Evolutionary conservation across 2,797 vertebrate species (phyloP).

Genomic region (Coreius guichenoti): DNA sequence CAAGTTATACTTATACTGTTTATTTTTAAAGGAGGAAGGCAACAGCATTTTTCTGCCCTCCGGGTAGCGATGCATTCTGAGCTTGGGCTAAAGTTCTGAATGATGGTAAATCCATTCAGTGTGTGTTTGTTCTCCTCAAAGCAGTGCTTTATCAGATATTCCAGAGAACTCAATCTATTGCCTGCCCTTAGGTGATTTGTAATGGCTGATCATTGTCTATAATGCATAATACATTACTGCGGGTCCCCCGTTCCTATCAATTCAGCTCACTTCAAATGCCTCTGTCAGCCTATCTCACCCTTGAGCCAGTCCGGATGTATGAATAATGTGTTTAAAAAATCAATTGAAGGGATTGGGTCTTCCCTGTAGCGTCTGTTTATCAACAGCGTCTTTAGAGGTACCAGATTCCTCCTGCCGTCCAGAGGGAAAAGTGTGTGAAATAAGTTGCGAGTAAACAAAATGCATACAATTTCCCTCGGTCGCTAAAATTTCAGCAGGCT

Average conservation of each 20-base stretch:
- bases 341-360: constrained; percentile 64
- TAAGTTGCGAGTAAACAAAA: constrained; percentile 40
- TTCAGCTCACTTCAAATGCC: constrained; percentile 59
- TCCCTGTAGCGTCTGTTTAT: constrained; percentile 65
- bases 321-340: constrained; percentile 67
- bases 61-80: constrained; percentile 57
- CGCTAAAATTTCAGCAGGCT: constrained; percentile 14
- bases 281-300: constrained; percentile 57
- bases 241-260: constrained; percentile 53
- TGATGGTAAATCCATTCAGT: constrained; percentile 64
- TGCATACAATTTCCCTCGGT: constrained; percentile 32
- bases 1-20: constrained; percentile 58
- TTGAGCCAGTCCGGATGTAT: constrained; percentile 65
- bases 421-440: constrained; percentile 43
- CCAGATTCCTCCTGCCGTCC: constrained; percentile 55
- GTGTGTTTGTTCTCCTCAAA: constrained; percentile 67
- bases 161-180: constrained; percentile 67
- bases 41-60: constrained; percentile 55
- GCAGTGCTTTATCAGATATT: constrained; percentile 62
- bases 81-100: constrained; percentile 60
- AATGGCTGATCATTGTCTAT: constrained; percentile 67
- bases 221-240: constrained; percentile 67
- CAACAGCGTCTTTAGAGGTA: constrained; percentile 58
- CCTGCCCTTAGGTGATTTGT: constrained; percentile 64
- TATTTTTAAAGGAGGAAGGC: constrained; percentile 54